Conservation (phyloP, 2,888 invertebrate genomes). For the Scaptomyza caliginosa region DNA sequence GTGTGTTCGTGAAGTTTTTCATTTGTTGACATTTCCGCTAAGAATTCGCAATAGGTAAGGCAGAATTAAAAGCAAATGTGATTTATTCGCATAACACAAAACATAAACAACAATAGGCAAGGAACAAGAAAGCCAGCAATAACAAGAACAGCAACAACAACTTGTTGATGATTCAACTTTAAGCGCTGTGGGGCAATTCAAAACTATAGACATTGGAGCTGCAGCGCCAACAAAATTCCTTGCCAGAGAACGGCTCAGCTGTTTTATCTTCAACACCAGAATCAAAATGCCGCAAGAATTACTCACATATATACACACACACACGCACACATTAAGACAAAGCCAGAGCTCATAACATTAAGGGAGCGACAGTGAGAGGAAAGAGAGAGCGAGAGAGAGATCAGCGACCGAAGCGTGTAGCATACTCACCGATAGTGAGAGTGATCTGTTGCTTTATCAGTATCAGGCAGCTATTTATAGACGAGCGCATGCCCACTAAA, state of each 20-base stretch:
- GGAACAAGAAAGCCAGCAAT: conserved; percentile 22
- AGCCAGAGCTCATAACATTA: conserved; percentile 14
- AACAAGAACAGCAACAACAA: conserved; percentile 39
- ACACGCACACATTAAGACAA: conserved; percentile 1
- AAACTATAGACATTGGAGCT: conserved; percentile 26
- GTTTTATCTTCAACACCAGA: conserved; percentile 35
- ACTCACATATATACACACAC: conserved; percentile 31
- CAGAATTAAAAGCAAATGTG: conserved; percentile 44
- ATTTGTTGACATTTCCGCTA: conserved; percentile 63
- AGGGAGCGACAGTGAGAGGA: conserved; percentile 6
- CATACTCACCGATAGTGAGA: conserved; percentile 61
- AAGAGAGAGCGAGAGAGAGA: not conserved
- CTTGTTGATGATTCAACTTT: conserved; percentile 66
- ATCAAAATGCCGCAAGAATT: conserved; percentile 55
- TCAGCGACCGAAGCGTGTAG: not conserved
- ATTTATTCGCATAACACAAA: conserved; percentile 57
- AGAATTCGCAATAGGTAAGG: conserved; percentile 49
- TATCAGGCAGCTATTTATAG: conserved; percentile 53
- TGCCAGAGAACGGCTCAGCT: conserved; percentile 45
- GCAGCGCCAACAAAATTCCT: conserved; percentile 46
- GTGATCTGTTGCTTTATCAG: conserved; percentile 71
- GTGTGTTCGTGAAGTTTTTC: conserved; percentile 30
- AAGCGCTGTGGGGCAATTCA: conserved; percentile 28
- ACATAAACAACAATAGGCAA: conserved; percentile 46
- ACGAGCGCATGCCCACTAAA: conserved; percentile 33